phyloP scores from a whole-genome alignment of 2,888 invertebrate species.

The Tridacna gigas region DNA sequence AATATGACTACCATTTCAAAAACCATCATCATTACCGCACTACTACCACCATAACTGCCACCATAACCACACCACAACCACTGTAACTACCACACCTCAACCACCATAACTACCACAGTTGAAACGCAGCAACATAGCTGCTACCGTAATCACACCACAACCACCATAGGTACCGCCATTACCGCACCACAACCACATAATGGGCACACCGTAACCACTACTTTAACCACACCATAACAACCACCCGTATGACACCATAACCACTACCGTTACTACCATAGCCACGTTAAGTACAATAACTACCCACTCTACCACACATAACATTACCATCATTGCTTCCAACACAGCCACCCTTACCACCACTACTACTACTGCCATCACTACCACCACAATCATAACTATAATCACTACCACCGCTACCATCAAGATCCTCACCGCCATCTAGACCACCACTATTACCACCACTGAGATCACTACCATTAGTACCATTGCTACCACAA shows the following conservation, averaged over 20 bases:
- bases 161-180: too few species aligned
- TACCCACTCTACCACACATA: neutral
- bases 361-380: too few species aligned
- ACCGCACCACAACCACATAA: too few species aligned
- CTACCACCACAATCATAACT: neutral
- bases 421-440: neutral
- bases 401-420: conserved; percentile 1
- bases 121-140: too few species aligned
- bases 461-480: neutral
- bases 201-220: too few species aligned
- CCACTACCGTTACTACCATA: too few species aligned
- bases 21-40: neutral
- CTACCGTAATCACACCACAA: too few species aligned
- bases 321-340: conserved; percentile 3
- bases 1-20: neutral
- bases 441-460: neutral
- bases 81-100: too few species aligned
- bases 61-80: neutral
- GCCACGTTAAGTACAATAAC: too few species aligned
- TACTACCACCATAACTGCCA: neutral
- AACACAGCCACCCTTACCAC: neutral
- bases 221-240: too few species aligned
- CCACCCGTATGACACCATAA: too few species aligned
- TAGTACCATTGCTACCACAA: neutral
- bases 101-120: neutral